Evolutionary conservation across 2,113 vertebrate species (phyloP), one percentile per base, ranked within the genome.

Genomic region (Trematocara marginatum): DNA sequence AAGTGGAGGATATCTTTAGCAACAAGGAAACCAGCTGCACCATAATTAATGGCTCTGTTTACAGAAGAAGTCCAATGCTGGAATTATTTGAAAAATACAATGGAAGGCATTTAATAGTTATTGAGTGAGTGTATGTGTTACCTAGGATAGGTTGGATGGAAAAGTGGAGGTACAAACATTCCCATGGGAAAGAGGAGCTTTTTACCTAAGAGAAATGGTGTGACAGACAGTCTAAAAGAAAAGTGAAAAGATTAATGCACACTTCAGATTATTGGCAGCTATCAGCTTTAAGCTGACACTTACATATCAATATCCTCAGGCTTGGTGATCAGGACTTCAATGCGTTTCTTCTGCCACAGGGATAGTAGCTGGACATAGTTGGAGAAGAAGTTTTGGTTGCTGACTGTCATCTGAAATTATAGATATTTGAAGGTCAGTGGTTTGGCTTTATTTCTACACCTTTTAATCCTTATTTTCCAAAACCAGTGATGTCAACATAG

Each of bases 81-180:
- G 5, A 51, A 57, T 74, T 4, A 35, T 78, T 34, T 12, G 42
- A 76, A 49, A 2, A 20, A 18, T 10, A 18, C 42, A 4, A 34
- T 10, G 1, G 16, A 47, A 66, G 45, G 12, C 1, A 59, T 13
- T 29, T 34, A n/a, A 35, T 6, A n/a, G 16, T 47, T 61, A 10
- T 49, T 29, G 40, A 56, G 26, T 40, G 3, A 38, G 13, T 42
- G 26, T 45, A 23, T 13, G 18, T 40, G 80, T 86, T 93, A 96
- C 96, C 95, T 95, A 29, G 96, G 96, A 86, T 95, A 96, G 10
- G 95, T 92, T 6, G 92, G 88, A 88, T 97, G 95, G 88, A 96
- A 96, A 83, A 95, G 79, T 61, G 95, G 95, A 31, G 93, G 93
- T 20, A 94, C 86, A 87, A 97, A 97, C 94, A 96, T 95, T 83